Evolutionary conservation across 1,140 invertebrate genomes (phyloP), one percentile per base, ranked within the genome.

Genomic region (Glomeris maerens): DNA sequence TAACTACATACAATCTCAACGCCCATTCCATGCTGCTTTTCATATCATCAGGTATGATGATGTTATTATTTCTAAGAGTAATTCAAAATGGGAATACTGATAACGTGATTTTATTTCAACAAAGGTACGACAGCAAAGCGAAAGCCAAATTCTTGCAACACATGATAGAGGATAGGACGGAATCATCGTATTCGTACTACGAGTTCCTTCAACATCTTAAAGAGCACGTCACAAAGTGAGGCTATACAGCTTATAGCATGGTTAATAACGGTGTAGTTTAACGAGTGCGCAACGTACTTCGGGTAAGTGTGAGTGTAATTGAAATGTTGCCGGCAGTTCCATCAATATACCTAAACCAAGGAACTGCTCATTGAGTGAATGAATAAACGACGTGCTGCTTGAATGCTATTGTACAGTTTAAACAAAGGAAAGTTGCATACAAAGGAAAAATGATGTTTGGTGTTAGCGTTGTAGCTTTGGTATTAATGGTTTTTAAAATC

Each of bases 191-290:
- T 66, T 93, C 89, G 57, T 98, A 98, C 69, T 89, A 92, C 68
- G 95, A 98, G 77, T 98, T 98, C 71, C 74, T 98, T 63, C 92
- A 97, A 69, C 88, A 95, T 71, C 72, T 98, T 52, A 89, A 92
- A 69, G 79, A 78, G 59, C 85, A 91, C 70, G 76, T 94, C 60
- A 93, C 69, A 52, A 45, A 45, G 23, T 62, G 52, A 54, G 14
- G 14, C 39, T 27, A 46, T 10, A 44, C 7, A 20, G 23, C 7
- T 44, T n/a, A n/a, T n/a, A 36, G 31, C 31, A 36, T 10, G 10
- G 31, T 10, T 36, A 36, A 36, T 36, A 36, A 17, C 31, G 10
- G 17, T 36, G 10, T 36, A 10, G 10, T 10, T 36, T 36, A 10
- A 10, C 10, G 17, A 36, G 17, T 10, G 10, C 10, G 10, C 10